A percentile compares a stretch with the other conserved stretches of the same genome.
These are phyloP conservation scores for Lynx canadensis DNA, from an alignment of 2,113 vertebrate species.

Conservation along the genomic window DNA sequence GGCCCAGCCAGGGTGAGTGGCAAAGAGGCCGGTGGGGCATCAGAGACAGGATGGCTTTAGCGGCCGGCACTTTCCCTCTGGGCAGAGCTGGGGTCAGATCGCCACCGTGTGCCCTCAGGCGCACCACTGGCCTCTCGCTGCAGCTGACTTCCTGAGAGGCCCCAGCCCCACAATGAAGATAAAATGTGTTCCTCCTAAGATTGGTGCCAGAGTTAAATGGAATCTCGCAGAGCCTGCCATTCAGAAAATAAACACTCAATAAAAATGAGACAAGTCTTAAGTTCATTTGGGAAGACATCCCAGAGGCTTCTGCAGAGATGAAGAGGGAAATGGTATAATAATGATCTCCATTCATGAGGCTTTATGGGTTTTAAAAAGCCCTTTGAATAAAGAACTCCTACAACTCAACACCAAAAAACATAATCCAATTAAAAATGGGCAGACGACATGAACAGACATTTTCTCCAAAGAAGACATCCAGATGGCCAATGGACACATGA, in stretches of 20 bases:
- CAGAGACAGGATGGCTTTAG: not conserved
- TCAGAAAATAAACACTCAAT: conserved; percentile 11
- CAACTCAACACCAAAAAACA: not conserved
- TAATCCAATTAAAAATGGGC: not conserved
- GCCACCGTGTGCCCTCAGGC: not conserved
- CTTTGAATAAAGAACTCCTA: not conserved
- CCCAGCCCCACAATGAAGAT: not conserved
- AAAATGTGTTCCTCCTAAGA: not conserved
- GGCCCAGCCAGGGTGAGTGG: accelerated
- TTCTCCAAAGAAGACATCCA: not conserved
- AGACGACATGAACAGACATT: not conserved
- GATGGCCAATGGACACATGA: not conserved
- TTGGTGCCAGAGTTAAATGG: not conserved
- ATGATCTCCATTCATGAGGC: not conserved
- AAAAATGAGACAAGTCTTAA: not conserved
- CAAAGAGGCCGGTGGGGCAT: not conserved
- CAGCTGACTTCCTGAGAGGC: not conserved
- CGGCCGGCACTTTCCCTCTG: not conserved
- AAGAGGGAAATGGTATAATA: not conserved
- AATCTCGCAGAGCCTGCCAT: not conserved
- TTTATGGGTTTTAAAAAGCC: not conserved
- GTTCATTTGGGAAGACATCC: not conserved
- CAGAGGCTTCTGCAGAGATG: not conserved
- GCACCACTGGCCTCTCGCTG: not conserved
- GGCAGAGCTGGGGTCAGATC: not conserved